Base-by-base conservation (phyloP, 2,113 vertebrate species). In the Phoenicopterus ruber region DNA sequence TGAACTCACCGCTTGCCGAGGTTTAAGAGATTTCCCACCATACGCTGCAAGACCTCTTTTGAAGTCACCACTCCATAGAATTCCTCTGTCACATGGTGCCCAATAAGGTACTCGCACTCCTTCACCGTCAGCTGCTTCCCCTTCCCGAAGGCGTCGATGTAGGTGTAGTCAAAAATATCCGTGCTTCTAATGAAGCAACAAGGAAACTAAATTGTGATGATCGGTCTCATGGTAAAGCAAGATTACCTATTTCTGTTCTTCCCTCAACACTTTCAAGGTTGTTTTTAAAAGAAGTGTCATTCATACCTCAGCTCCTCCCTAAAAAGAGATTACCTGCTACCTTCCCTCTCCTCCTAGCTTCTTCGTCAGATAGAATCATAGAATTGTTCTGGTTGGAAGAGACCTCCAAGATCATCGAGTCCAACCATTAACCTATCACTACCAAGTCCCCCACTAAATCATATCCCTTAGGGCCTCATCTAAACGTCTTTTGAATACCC, bases 21-120 rank as follows among this genome's bases (percentile, higher is more conserved):
- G 98, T 99, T 99, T 5, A 99, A 97, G 84, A 99, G 98, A 90
- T 99, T 99, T 13, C 99, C 99, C 98, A 99, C 99, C 99, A 99
- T 99, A 25, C 99, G 97, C 94, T 99, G 99, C 71, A 99, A 92
- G 90, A 99, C 99, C 88, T 99, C 99, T 40, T 98, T 98, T 28
- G 99, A 99, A 31, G 98, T 99, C 84, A 99, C 99, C 94, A 99
- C 98, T 3, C 98, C 99, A 17, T 99, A 99, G 94, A 99, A 99
- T 21, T 99, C 99, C 25, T 99, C 98, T 0, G 99, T 99, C 97
- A 99, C 99, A 9, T 99, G 99, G 98, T 99, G 99, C 90, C 99
- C 99, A 9, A 99, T 99, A 73, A 99, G 97, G 97, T 99, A 99
- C 96, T 99, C 99, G 1, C 99, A 99, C 95, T 99, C 99, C 94